Base-by-base conservation (phyloP, 2,113 vertebrate species). In the Perognathus longimembris region DNA sequence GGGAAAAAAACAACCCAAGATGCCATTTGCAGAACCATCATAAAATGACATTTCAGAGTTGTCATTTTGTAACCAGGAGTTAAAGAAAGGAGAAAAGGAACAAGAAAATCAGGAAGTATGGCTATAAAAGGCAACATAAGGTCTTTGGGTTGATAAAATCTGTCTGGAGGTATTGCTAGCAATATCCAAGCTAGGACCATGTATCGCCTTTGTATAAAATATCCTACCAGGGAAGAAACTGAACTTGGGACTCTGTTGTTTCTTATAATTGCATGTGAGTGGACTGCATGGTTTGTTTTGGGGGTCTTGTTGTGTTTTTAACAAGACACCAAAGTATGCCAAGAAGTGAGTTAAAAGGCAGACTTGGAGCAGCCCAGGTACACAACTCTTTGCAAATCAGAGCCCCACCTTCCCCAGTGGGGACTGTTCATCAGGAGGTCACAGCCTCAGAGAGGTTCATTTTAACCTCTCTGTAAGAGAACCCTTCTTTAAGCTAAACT, bases 381-480 rank as follows among this genome's bases (percentile, higher is more conserved):
- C 69, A 88, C 0, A 20, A 83, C 66, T 90, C 71, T 73, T 69
- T 70, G 34, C 34, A 69, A 61, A 73, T 45, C 17, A 15, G 50
- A 54, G 11, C 50, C 50, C 50, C 32, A 17, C 67, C 67, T n/a
- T 17, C 12, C 10, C 28, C 2, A 0, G 32, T 10, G 20, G 3
- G 9, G n/a, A 7, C 85, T 20, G 0, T 71, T 88, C 90, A 91
- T 93, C 82, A 92, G 76, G 66, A 89, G 89, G 85, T 57, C 82
- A 42, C 77, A 66, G 78, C 75, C 90, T 78, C 81, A 63, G 66
- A 40, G 61, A 85, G 36, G 80, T 73, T 67, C 18, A 38, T 50
- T 59, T 66, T 36, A 70, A 75, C 42, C 78, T 93, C 38, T 67
- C 50, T 76, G 87, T 80, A 14, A 93, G 38, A 88, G 82, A 92